Evolutionary conservation across 2,113 vertebrate species (phyloP), one percentile per base, ranked within the genome.

Genomic region (Labrus mixtus): DNA sequence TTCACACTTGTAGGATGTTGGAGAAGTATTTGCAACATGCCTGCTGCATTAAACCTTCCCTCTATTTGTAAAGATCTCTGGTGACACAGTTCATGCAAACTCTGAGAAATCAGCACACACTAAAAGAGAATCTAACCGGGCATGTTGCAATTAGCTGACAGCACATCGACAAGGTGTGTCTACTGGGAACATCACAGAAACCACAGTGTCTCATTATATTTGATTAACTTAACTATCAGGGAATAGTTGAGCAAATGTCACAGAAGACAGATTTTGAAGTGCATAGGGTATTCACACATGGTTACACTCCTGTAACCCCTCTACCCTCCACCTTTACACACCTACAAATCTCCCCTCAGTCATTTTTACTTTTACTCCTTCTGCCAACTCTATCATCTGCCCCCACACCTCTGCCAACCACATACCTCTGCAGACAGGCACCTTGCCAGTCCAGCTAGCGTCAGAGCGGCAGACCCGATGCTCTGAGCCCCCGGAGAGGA

Each of bases 371-470:
- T 59, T 56, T 17, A 56, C 50, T 57, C 12, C 41, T 6, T 25
- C 13, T 39, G 43, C 53, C 36, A 61, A 25, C 76, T 66, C 29
- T 10, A 56, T 65, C 57, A 62, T 67, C 54, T 62, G 62, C 66
- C 74, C 65, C 43, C 0, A 43, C 70, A 78, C 65, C 77, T 71
- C 64, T 16, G 39, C 41, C 37, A 8, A 22, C 48, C 67, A 73
- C 85, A 68, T 93, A 97, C 98, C 96, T 96, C 97, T 94, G 93
- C 98, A 99, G 72, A 99, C 92, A 50, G 98, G 98, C 91, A 98
- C 96, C 90, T 99, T 99, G 78, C 98, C 98, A 62, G 96, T 98
- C 98, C 98, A 99, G 22, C 97, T 98, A 83, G 97, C 95, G 61
- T 99, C 98, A 45, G 98, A 95, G 72, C 96, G 95, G 90, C 98